Conservation (phyloP, 2,113 vertebrate genomes). For the Peromyscus californicus region DNA sequence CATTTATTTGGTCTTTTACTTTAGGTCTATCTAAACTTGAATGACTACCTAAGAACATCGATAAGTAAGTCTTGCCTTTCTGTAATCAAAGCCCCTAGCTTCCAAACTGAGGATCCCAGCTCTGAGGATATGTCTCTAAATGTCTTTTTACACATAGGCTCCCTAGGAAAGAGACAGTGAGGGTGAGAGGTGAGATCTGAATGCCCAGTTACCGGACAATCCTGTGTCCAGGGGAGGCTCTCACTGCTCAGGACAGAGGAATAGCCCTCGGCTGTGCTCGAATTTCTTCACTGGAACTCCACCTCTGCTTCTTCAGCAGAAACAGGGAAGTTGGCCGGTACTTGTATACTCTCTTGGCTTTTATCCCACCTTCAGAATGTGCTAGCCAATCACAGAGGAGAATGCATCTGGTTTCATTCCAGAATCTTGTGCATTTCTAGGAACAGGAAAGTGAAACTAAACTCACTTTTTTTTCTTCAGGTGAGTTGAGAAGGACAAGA, state of each 20-base stretch:
- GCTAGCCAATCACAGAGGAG: background rate
- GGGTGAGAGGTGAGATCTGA: background rate
- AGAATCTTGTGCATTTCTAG: background rate
- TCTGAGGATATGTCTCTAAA: background rate
- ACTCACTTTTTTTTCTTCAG: background rate
- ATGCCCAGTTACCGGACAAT: background rate
- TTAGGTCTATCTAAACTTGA: background rate
- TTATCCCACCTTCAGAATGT: background rate
- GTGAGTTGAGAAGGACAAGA: background rate
- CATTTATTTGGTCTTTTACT: background rate
- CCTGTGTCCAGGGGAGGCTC: background rate
- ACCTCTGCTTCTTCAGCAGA: too few species aligned
- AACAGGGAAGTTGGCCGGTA: too few species aligned
- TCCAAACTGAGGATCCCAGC: background rate
- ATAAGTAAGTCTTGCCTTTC: background rate
- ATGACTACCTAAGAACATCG: background rate
- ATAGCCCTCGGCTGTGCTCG: background rate
- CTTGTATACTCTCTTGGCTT: too few species aligned
- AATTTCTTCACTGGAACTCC: background rate
- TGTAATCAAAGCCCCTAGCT: too few species aligned
- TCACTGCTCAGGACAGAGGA: too few species aligned
- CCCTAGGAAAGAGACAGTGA: background rate
- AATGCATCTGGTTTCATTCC: accelerated
- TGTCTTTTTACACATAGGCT: background rate
- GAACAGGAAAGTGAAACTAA: background rate